Conservation (phyloP, 2,113 vertebrate species). For the Oreamnos americanus region DNA sequence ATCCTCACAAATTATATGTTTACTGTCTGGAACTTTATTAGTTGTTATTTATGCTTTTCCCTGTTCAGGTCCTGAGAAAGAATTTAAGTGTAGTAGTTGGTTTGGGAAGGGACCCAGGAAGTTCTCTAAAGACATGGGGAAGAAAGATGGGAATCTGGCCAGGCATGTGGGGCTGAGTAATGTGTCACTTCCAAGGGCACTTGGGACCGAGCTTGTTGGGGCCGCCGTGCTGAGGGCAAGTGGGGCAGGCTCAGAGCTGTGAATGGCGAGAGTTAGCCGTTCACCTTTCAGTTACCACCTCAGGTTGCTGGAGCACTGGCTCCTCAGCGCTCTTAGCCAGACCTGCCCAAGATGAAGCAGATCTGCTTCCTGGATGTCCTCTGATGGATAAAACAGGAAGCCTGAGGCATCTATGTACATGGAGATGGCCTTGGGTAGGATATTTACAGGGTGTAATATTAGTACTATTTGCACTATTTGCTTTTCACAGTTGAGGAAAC, state of each 20-base stretch:
- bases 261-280: fast-evolving
- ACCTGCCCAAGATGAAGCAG: background rate
- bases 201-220: too few relatives aligned
- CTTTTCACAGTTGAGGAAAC: background rate
- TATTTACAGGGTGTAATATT: background rate
- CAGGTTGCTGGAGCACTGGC: too few relatives aligned
- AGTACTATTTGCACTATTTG: background rate
- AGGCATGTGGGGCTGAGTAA: background rate
- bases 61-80: background rate
- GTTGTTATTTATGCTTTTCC: background rate
- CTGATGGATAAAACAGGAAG: background rate
- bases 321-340: fast-evolving
- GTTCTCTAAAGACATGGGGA: background rate
- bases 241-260: background rate
- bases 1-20: background rate
- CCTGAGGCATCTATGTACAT: background rate
- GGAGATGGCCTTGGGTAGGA: background rate
- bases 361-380: background rate
- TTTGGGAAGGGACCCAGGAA: too few relatives aligned
- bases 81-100: background rate
- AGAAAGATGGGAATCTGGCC: background rate
- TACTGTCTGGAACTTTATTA: background rate
- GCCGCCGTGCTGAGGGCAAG: fast-evolving
- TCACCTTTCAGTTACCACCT: background rate
- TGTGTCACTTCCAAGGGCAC: fast-evolving